A percentile compares a stretch with the other conserved stretches of the same genome.
Evolutionary conservation across 2,888 invertebrate genomes (phyloP).

Genomic region (Ypsolopha sequella): DNA sequence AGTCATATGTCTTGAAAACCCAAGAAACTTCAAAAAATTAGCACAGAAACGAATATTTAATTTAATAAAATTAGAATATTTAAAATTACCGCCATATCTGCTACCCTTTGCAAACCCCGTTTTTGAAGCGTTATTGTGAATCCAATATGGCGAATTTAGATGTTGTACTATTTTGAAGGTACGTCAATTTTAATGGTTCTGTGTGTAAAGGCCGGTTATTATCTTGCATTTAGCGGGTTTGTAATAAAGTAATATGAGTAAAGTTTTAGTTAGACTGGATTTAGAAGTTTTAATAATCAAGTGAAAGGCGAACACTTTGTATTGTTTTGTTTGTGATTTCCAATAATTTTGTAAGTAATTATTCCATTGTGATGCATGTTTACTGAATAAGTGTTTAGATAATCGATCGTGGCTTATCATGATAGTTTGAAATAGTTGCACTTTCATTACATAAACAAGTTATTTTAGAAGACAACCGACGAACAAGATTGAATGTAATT

Average conservation of each 20-base stretch:
- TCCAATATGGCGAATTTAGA: conserved; percentile 77
- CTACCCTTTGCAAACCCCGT: conserved; percentile 1
- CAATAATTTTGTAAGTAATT: conserved; percentile 45
- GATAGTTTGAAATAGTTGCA: conserved; percentile 7
- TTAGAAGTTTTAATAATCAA: conserved; percentile 26
- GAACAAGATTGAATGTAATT: conserved; percentile 54
- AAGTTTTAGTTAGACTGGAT: conserved; percentile 23
- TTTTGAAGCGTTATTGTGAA: conserved; percentile 78
- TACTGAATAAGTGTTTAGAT: neutral
- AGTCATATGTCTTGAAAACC: no score
- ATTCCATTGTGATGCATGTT: conserved; percentile 45
- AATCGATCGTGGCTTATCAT: neutral
- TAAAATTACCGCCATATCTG: conserved; percentile 39
- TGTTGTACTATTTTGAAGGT: conserved; percentile 70
- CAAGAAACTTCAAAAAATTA: no score
- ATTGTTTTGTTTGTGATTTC: conserved; percentile 70
- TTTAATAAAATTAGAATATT: conserved; percentile 14
- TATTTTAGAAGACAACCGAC: conserved; percentile 29
- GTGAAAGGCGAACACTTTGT: conserved; percentile 53
- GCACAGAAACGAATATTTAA: conserved; percentile 1
- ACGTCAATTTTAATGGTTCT: conserved; percentile 70
- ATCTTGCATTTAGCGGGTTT: conserved; percentile 37
- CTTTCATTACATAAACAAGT: conserved; percentile 17
- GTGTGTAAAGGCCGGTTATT: conserved; percentile 61
- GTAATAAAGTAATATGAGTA: conserved; percentile 21